Conservation (phyloP, 2,113 vertebrate species). For the Ardeotis arabs region DNA sequence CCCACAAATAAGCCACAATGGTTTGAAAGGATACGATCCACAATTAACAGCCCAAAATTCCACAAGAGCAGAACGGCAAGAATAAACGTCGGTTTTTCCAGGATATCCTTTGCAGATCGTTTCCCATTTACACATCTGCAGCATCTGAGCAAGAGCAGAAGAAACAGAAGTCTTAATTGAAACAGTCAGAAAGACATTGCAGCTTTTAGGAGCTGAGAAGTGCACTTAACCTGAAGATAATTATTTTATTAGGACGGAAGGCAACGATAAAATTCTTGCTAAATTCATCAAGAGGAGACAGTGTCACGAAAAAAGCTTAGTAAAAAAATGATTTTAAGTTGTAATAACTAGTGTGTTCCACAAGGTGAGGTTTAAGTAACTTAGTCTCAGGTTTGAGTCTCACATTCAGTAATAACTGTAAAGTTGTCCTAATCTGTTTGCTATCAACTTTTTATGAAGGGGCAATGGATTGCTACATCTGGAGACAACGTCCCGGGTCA, state of each 20-base stretch:
- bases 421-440: neutral
- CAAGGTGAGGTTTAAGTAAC: neutral
- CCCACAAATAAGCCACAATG: rapidly evolving
- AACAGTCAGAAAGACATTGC: neutral
- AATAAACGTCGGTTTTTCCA: constrained; percentile 84
- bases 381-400: neutral
- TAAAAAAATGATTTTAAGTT: neutral
- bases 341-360: neutral
- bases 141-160: constrained; percentile 78
- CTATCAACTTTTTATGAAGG: neutral
- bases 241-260: neutral
- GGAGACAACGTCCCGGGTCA: rapidly evolving
- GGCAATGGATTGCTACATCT: neutral
- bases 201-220: neutral
- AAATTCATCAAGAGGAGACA: neutral
- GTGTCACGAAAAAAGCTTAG: neutral
- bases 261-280: neutral
- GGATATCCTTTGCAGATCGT: constrained; percentile 78
- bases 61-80: constrained; percentile 88
- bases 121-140: constrained; percentile 81
- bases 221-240: neutral
- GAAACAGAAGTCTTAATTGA: neutral
- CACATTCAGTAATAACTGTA: neutral
- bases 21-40: constrained; percentile 93
- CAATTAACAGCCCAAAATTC: constrained; percentile 93